phyloP scores from a whole-genome alignment of 2,797 vertebrate species.

The Amblyraja radiata region DNA sequence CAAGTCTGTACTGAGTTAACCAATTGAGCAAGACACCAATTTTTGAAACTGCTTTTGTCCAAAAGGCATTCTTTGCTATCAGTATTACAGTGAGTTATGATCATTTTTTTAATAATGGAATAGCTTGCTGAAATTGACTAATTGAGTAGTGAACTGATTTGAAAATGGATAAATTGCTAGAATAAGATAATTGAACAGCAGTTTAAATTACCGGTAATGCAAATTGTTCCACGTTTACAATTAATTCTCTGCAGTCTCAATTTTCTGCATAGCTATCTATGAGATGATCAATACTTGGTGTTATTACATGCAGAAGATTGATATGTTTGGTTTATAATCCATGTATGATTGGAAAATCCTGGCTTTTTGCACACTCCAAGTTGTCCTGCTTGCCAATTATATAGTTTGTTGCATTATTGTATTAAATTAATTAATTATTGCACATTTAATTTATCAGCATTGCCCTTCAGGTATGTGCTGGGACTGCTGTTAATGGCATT shows the following conservation, averaged over 20 bases:
- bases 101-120: background rate
- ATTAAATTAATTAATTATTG: constrained; percentile 27
- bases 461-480: constrained; percentile 25
- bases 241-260: background rate
- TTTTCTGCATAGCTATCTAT: background rate
- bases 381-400: constrained; percentile 45
- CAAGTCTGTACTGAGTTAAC: background rate
- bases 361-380: constrained; percentile 45
- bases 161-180: background rate
- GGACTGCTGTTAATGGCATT: constrained; percentile 40
- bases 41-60: background rate
- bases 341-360: background rate
- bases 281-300: background rate
- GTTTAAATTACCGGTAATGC: background rate
- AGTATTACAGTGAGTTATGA: background rate
- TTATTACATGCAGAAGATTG: background rate
- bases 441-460: no score
- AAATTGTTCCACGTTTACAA: background rate
- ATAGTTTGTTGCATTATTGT: constrained; percentile 39
- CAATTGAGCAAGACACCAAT: background rate
- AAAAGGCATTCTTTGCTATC: background rate
- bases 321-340: background rate
- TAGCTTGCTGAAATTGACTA: background rate
- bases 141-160: constrained; percentile 5
- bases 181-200: background rate